Evolutionary conservation across 2,113 vertebrate genomes (phyloP).

Genomic region (Passer montanus): DNA sequence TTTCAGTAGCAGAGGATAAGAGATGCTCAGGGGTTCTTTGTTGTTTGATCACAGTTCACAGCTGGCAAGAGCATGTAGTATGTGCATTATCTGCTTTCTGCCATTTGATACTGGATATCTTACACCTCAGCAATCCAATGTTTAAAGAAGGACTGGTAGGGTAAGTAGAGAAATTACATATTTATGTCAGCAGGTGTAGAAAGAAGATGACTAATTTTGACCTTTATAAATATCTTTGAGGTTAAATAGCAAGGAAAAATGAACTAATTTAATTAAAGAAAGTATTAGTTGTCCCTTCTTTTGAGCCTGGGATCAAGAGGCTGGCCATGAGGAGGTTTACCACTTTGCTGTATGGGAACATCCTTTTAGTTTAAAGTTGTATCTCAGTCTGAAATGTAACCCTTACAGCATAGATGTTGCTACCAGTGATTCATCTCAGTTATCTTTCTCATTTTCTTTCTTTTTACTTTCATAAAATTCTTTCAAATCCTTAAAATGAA

Average conservation of each 20-base stretch:
- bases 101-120: not conserved
- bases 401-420: not conserved
- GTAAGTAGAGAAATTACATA: not conserved
- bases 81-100: not conserved
- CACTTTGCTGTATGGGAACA: not conserved
- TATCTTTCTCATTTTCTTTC: not conserved
- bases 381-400: not conserved
- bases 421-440: not conserved
- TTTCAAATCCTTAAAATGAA: not conserved
- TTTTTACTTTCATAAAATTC: not conserved
- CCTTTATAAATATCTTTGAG: not conserved
- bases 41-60: not conserved
- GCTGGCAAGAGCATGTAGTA: not conserved
- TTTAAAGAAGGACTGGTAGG: not conserved
- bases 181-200: not conserved
- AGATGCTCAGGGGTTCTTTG: not conserved
- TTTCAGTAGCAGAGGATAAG: not conserved
- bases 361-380: not conserved
- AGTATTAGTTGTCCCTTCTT: not conserved
- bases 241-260: not conserved
- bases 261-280: not conserved
- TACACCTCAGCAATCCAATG: not conserved
- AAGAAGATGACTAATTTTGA: not conserved
- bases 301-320: not conserved
- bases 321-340: not conserved